Evolutionary conservation across 1,140 invertebrate species (phyloP), one percentile per base, ranked within the genome.

Genomic region (Heterodera schachtii): DNA sequence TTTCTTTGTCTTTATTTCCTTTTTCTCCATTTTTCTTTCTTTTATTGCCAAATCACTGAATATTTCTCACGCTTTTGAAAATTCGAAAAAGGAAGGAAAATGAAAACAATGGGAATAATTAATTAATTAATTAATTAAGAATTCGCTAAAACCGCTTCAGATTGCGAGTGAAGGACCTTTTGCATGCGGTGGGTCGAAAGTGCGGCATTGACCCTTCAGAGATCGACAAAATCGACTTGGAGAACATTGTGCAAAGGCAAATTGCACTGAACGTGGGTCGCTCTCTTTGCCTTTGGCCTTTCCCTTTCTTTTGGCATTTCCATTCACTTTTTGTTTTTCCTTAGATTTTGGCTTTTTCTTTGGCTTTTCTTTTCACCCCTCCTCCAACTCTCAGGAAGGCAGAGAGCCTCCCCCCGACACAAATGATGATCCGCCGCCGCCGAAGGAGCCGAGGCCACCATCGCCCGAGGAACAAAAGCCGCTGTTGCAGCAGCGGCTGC

Each of bases 141-240:
- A 11, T 11, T 52, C 49, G 11, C 49, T 52, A 8, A 11, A 11
- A 6, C 11, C 11, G 49, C 49, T 19, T 57, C 47, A 82, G 81
- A 46, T 41, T 82, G 71, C 60, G 73, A 60, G 82, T 83, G 7
- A 83, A 70, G 76, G 82, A 83, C n/a, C 80, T 89, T 7, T 78
- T 89, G n/a, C 87, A 89, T 75, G 88, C 88, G 11, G 88, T 89
- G 47, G 88, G 88, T 31, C 84, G 87, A 66, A 89, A 89, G 82
- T 89, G 86, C 60, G 88, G 88, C 13, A 81, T 89, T 41, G 88
- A 89, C 70, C 86, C 88, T 7, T 74, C 66, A 7, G 85, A 89
- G 21, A 90, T 89, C 60, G 88, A 90, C 79, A 87, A 86, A 11
- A 79, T 89, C 60, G 89, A 89, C 78, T 79, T 89, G 80, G 88